Evolutionary conservation across 2,113 vertebrate genomes (phyloP).

Genomic region (Bucco capensis): DNA sequence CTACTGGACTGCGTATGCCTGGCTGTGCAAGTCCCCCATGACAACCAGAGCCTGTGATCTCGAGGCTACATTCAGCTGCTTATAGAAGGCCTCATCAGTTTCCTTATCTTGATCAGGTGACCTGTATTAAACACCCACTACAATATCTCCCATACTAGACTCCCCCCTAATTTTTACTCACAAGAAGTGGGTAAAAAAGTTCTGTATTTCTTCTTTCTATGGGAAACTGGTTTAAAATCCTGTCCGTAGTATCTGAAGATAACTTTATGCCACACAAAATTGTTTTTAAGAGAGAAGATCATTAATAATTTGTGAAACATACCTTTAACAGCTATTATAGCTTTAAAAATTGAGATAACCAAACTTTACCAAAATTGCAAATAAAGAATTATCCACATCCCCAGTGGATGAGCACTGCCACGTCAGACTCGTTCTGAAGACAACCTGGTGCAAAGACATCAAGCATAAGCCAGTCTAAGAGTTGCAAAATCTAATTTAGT

Average conservation of each 20-base stretch:
- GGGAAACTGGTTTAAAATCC: neutral
- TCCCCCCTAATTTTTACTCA: no score
- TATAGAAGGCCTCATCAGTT: no score
- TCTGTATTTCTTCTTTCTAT: neutral
- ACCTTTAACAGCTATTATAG: neutral
- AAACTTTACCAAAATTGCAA: neutral
- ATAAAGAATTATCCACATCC: neutral
- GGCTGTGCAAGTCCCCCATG: no score
- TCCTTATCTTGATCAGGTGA: no score
- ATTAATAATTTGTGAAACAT: neutral
- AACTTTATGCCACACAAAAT: neutral
- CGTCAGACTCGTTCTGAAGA: neutral
- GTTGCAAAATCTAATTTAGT: neutral
- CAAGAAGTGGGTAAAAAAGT: no score
- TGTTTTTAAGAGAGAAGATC: neutral
- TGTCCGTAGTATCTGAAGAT: neutral
- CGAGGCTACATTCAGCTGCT: no score
- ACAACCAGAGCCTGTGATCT: no score
- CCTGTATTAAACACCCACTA: no score
- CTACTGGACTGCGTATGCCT: no score
- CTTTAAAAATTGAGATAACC: neutral
- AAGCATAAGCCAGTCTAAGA: neutral
- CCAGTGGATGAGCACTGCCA: neutral
- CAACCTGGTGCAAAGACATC: neutral
- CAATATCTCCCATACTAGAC: no score